phyloP scores from a whole-genome alignment of 2,888 invertebrate species.

The Incurvaria masculella region DNA sequence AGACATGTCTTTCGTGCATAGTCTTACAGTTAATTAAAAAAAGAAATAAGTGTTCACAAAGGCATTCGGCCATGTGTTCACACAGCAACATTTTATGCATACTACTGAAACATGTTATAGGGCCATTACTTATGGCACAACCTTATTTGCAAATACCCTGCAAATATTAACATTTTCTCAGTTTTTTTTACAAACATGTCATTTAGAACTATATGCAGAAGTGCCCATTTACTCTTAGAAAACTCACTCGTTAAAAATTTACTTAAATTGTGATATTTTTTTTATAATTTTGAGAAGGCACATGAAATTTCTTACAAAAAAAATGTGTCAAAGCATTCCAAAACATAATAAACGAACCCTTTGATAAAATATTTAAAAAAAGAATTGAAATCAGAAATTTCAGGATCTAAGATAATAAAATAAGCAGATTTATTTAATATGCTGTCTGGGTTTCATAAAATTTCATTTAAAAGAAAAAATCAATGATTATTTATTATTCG shows the following conservation, averaged over 20 bases:
- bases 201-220: neutral
- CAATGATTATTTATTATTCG: too few relatives aligned
- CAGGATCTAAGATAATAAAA: neutral
- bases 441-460: too few relatives aligned
- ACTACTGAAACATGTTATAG: neutral
- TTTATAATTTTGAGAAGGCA: slow-evolving; percentile 51
- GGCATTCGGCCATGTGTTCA: neutral
- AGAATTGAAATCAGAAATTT: neutral
- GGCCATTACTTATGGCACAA: too few relatives aligned
- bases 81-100: neutral
- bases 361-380: neutral
- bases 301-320: slow-evolving; percentile 52
- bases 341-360: neutral
- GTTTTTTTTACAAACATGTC: neutral
- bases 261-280: slow-evolving; percentile 37
- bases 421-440: too few relatives aligned
- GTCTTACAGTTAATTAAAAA: slow-evolving; percentile 3
- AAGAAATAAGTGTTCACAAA: slow-evolving; percentile 1
- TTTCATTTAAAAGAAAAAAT: too few relatives aligned
- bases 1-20: slow-evolving; percentile 48
- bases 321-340: slow-evolving; percentile 25
- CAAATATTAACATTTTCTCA: too few relatives aligned
- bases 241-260: too few relatives aligned
- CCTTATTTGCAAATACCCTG: too few relatives aligned
- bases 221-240: too few relatives aligned